phyloP scores from a whole-genome alignment of 1,140 invertebrate species.

The Coboldia fuscipes region DNA sequence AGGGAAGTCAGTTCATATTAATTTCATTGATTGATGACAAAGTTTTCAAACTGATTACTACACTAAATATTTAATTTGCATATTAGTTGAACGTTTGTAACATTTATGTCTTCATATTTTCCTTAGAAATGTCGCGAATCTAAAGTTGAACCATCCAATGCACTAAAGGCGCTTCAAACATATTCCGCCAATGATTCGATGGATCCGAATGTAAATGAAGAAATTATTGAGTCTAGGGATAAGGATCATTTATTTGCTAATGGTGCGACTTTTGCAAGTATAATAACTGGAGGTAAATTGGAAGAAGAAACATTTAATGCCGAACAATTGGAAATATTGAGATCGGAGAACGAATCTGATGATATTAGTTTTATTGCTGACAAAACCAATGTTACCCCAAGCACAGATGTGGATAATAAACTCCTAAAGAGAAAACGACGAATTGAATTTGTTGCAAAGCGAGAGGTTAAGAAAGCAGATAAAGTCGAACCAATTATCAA shows the following conservation, averaged over 20 bases:
- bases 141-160: too few species aligned
- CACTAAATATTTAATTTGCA: too few species aligned
- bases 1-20: too few species aligned
- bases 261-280: conserved; percentile 4
- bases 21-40: conserved; percentile 6
- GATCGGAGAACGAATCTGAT: neutral
- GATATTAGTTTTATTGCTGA: neutral
- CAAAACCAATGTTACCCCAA: neutral
- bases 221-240: too few species aligned
- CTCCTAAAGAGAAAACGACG: conserved; percentile 18
- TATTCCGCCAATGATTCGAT: conserved; percentile 1
- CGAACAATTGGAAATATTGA: neutral
- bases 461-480: neutral
- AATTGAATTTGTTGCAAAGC: conserved; percentile 7
- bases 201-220: neutral
- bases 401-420: conserved; percentile 11
- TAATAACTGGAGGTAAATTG: conserved; percentile 1
- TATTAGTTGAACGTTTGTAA: too few species aligned
- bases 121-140: too few species aligned
- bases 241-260: too few species aligned
- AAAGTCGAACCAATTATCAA: neutral
- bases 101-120: too few species aligned
- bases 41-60: conserved; percentile 24
- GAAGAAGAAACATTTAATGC: neutral
- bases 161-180: conserved; percentile 3